A percentile compares a stretch with the other conserved stretches of the same genome.
Conservation (phyloP, 1,140 invertebrate species). For the Platorchestia sp. region DNA sequence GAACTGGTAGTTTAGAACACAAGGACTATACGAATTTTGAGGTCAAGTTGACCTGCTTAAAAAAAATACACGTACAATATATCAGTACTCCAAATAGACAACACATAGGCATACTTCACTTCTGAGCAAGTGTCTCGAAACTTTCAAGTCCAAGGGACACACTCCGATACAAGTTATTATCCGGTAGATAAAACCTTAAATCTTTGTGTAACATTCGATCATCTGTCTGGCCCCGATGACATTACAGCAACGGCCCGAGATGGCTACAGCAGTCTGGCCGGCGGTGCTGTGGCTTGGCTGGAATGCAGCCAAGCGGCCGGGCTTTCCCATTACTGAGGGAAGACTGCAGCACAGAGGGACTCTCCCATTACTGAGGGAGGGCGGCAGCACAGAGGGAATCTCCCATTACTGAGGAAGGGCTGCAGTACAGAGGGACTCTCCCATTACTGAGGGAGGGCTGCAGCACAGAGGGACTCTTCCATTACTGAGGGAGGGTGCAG, state of each 20-base stretch:
- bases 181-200: background rate
- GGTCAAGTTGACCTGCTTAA: too few relatives aligned
- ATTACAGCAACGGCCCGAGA: background rate
- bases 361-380: background rate
- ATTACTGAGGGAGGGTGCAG: too few relatives aligned
- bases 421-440: background rate
- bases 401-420: background rate
- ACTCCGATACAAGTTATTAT: background rate
- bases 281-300: too few relatives aligned
- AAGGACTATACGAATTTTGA: too few relatives aligned
- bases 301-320: too few relatives aligned
- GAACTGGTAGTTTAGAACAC: too few relatives aligned
- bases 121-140: too few relatives aligned
- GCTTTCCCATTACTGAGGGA: background rate
- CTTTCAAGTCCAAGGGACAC: too few relatives aligned
- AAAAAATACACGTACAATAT: too few relatives aligned
- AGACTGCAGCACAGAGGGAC: background rate
- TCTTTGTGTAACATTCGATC: background rate
- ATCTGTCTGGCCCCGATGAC: background rate
- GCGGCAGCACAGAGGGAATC: background rate
- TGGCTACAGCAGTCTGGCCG: background rate
- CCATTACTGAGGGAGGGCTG: background rate
- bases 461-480: background rate
- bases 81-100: too few relatives aligned
- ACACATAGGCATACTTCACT: too few relatives aligned